Conservation (phyloP, 2,888 invertebrate species). For the Cephus runcator region DNA sequence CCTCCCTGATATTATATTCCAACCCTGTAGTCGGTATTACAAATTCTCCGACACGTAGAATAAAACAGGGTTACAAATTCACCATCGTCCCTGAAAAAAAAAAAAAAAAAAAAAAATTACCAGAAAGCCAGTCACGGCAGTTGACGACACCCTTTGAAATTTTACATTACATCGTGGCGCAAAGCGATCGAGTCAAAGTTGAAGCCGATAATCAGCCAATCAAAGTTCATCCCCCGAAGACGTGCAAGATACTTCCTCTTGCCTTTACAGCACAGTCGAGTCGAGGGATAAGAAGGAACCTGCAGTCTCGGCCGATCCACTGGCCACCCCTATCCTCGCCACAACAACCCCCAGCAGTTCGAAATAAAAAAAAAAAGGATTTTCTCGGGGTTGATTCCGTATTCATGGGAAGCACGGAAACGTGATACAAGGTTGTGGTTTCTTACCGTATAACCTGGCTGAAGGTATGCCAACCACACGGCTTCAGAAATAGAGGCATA, state of each 20-base stretch:
- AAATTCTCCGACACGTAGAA: background rate
- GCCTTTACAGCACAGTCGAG: background rate
- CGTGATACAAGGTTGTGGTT: background rate
- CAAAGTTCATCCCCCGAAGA: background rate
- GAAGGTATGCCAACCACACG: background rate
- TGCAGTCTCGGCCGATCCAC: background rate
- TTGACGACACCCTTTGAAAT: too few relatives aligned
- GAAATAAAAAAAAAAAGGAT: background rate
- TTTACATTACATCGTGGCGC: background rate
- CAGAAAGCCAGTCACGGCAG: too few relatives aligned
- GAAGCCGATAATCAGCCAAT: background rate
- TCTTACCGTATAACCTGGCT: background rate
- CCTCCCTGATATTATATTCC: background rate
- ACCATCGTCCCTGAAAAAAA: too few relatives aligned
- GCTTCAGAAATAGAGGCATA: conserved; percentile 24
- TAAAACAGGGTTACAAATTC: too few relatives aligned
- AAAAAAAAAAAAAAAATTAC: too few relatives aligned
- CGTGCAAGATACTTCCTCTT: background rate
- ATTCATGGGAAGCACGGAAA: conserved; percentile 42
- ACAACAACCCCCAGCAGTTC: background rate
- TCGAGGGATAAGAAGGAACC: background rate
- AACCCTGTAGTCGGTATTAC: background rate
- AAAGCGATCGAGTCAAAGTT: background rate
- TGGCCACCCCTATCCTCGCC: background rate
- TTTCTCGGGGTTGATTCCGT: conserved; percentile 33